phyloP scores from a whole-genome alignment of 2,113 vertebrate genomes.

The Bungarus multicinctus region DNA sequence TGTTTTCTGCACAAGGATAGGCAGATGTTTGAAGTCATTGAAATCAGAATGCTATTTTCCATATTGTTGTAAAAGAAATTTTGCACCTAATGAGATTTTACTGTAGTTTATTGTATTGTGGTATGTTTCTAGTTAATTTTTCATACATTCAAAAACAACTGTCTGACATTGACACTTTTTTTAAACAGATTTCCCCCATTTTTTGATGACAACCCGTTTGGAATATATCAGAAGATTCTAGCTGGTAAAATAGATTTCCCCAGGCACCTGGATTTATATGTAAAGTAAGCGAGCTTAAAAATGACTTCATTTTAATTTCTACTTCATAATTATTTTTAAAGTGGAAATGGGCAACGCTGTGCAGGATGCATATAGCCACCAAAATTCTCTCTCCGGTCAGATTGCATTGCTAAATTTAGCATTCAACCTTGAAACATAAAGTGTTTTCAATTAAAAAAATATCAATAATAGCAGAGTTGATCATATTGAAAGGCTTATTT shows the following conservation, averaged over 20 bases:
- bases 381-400: neutral
- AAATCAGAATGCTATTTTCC: neutral
- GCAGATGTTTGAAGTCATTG: neutral
- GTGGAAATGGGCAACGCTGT: neutral
- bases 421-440: neutral
- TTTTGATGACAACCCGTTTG: constrained; percentile 97
- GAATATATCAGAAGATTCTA: constrained; percentile 97
- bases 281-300: constrained; percentile 80
- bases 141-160: neutral
- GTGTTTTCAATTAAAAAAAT: neutral
- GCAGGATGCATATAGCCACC: neutral
- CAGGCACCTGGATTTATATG: constrained; percentile 91
- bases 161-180: neutral
- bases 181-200: constrained; percentile 87
- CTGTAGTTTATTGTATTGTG: neutral
- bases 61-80: neutral
- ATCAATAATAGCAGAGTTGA: neutral
- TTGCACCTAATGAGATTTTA: neutral
- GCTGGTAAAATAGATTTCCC: constrained; percentile 96
- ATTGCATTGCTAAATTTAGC: neutral
- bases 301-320: neutral
- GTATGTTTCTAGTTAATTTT: neutral
- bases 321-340: constrained; percentile 6
- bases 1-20: neutral
- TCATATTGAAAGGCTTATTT: neutral